Percentiles rank a stretch among this genome's conserved stretches.
These are phyloP conservation scores for Sebastes steindachneri DNA, from an alignment of 2,797 vertebrate genomes.

Conservation along the genomic window DNA sequence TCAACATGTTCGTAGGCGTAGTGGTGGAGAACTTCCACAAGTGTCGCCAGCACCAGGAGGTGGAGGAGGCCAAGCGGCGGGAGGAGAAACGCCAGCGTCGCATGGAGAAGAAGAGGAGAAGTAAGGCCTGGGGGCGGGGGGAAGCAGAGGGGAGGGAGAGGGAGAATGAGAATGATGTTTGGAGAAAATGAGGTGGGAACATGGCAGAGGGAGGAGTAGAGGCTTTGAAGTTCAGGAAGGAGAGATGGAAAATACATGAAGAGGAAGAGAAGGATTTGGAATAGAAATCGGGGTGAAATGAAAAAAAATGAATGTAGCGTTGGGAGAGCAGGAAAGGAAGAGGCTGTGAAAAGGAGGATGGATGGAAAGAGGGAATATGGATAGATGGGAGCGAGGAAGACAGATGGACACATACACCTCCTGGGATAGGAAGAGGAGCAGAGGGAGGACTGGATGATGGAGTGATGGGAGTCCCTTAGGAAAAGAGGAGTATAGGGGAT, in stretches of 20 bases:
- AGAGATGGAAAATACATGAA: not conserved
- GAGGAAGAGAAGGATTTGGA: not conserved
- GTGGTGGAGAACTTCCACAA: constrained; percentile 99
- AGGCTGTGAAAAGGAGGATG: not conserved
- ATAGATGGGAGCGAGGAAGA: not conserved
- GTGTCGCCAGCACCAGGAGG: constrained; percentile 98
- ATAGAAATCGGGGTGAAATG: not conserved
- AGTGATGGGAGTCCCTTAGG: not conserved
- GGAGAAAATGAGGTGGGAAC: not conserved
- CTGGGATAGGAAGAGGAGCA: not conserved
- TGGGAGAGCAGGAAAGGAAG: not conserved
- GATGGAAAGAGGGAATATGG: not conserved
- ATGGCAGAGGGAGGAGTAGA: not conserved
- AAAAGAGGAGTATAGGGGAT: not conserved
- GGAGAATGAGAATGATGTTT: not conserved
- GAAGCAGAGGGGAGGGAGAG: not conserved
- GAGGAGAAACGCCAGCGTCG: constrained; percentile 94
- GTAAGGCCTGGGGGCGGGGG: constrained; percentile 79
- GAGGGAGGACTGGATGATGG: not conserved
- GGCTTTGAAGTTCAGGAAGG: not conserved
- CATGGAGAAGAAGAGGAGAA: constrained; percentile 94
- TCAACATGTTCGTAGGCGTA: constrained; percentile 99
- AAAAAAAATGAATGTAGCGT: not conserved
- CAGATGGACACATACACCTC: not conserved
- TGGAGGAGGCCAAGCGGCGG: constrained; percentile 90